Conservation (phyloP, 2,113 vertebrate species). For the Centrocercus urophasianus region DNA sequence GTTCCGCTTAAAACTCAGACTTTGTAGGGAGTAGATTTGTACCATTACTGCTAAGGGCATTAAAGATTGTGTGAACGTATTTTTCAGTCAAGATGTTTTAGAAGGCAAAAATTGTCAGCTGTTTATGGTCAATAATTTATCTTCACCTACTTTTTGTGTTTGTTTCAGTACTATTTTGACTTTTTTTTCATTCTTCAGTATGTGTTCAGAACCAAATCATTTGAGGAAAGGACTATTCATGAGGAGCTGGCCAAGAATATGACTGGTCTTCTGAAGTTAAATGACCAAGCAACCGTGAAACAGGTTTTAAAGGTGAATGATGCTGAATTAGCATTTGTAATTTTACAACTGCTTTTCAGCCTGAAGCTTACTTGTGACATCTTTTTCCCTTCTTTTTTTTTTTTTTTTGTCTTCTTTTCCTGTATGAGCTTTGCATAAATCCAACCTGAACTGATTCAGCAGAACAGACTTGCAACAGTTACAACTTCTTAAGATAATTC, state of each 20-base stretch:
- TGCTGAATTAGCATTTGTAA: neutral
- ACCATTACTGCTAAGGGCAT: neutral
- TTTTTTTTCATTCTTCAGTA: slow-evolving; percentile 79
- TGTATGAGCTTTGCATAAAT: neutral
- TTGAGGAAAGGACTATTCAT: slow-evolving; percentile 90
- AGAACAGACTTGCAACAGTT: neutral
- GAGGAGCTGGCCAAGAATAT: slow-evolving; percentile 92
- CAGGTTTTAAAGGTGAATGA: slow-evolving; percentile 89
- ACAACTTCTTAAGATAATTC: neutral
- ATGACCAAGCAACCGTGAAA: slow-evolving; percentile 88
- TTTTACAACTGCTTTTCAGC: neutral
- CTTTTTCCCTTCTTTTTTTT: neutral
- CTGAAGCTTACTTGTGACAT: neutral
- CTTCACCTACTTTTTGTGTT: neutral
- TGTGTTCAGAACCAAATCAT: slow-evolving; percentile 90
- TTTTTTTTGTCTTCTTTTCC: neutral
- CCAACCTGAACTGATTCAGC: neutral
- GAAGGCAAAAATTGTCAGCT: neutral
- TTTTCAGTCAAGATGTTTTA: neutral
- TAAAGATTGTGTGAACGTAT: neutral
- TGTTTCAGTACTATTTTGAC: neutral
- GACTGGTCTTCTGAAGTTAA: slow-evolving; percentile 91
- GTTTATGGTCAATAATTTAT: neutral
- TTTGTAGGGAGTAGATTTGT: neutral
- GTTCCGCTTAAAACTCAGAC: neutral